These are phyloP conservation scores for Oithona nana DNA, from an alignment of 2,888 invertebrate species.

Conservation along the genomic window DNA sequence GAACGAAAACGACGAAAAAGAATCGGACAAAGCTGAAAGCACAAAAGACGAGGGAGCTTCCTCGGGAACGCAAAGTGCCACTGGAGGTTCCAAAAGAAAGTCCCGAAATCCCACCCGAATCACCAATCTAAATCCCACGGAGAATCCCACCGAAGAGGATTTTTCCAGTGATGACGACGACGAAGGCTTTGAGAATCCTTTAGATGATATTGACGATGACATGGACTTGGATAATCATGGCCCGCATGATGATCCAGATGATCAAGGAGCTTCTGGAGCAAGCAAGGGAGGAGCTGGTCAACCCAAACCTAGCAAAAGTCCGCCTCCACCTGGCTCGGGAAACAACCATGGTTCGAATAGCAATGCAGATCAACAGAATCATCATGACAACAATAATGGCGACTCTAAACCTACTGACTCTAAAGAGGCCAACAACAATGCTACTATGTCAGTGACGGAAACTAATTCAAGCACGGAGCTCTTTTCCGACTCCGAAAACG, in stretches of 20 bases:
- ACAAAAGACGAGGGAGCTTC: slow-evolving; percentile 22
- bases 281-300: neutral
- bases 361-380: slow-evolving; percentile 27
- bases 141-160: slow-evolving; percentile 24
- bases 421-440: neutral
- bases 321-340: slow-evolving; percentile 11
- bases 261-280: slow-evolving; percentile 18
- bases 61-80: slow-evolving; percentile 35
- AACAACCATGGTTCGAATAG: slow-evolving; percentile 19
- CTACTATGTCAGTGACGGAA: no score
- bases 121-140: slow-evolving; percentile 32
- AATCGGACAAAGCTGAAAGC: slow-evolving; percentile 21
- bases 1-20: slow-evolving; percentile 26
- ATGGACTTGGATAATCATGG: slow-evolving; percentile 22
- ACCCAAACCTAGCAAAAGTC: neutral
- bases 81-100: slow-evolving; percentile 62
- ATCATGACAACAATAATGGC: slow-evolving; percentile 37
- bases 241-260: slow-evolving; percentile 18
- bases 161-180: slow-evolving; percentile 22
- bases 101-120: slow-evolving; percentile 60
- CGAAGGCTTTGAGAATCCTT: slow-evolving; percentile 22
- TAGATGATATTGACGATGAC: slow-evolving; percentile 23
- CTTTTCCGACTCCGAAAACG: neutral
- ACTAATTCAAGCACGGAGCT: slow-evolving; percentile 1
- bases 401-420: slow-evolving; percentile 24